Evolutionary conservation across 2,888 invertebrate genomes (phyloP), one percentile per base, ranked within the genome.

Genomic region (Agrochola lychnidis): DNA sequence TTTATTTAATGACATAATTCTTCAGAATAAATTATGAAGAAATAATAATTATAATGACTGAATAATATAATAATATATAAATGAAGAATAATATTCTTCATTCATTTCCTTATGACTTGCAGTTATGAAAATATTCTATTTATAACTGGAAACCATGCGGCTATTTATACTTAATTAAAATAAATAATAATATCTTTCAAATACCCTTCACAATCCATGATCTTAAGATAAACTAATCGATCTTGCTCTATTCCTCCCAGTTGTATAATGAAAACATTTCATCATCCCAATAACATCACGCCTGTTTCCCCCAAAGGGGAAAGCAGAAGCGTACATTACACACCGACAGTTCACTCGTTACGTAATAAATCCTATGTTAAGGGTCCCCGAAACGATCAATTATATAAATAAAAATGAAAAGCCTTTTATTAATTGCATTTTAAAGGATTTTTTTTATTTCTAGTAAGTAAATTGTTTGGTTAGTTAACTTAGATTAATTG

Each of bases 111-210:
- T 22, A n/a, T 48, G 10, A n/a, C 36, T 25, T 16, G 14, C 14
- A n/a, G 36, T 66, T 40, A 74, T 30, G 25, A 25, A 45, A n/a
- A 30, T 56, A 63, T 56, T 74, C 0, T 75, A 81, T 62, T 36
- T 25, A 62, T 67, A 79, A 3, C 62, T 14, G 40, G 40, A 12
- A 56, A 68, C 82, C 19, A 62, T 42, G 48, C 42, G 14, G 56
- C 22, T 30, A 25, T 25, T 66, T 19, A 66, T 48, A 30, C 25
- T 30, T 30, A 22, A 66, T n/a, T 62, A 62, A 56, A 80, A 63
- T 45, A 72, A 61, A 48, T 78, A 66, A 40, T 70, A 45, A 77
- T 70, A 51, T 70, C 84, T 69, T 83, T 81, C 48, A 81, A 73
- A 72, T 70, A 79, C 72, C 81, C 81, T 81, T 78, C 61, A 67